Conservation (phyloP, 2,797 vertebrate species). For the Rousettus madagascariensis region DNA sequence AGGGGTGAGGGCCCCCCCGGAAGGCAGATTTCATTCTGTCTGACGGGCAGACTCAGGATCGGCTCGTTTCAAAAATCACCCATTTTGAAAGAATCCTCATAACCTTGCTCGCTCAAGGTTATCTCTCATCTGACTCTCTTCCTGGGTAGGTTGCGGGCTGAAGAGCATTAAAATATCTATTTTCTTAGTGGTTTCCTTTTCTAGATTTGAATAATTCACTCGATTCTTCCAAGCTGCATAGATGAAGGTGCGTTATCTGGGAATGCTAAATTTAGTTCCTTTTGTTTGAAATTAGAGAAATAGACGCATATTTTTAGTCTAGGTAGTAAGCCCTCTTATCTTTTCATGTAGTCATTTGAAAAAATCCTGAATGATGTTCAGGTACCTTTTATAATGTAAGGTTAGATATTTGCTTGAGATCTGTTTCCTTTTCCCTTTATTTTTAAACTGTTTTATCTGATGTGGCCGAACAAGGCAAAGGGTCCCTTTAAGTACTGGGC, state of each 20-base stretch:
- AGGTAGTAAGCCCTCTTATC: background rate
- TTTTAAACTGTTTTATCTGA: background rate
- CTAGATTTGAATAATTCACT: constrained; percentile 71
- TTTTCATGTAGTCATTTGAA: background rate
- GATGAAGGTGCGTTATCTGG: constrained; percentile 22
- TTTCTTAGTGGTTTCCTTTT: constrained; percentile 72
- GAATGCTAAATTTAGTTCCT: constrained; percentile 49
- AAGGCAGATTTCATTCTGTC: background rate
- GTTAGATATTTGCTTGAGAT: constrained; percentile 38
- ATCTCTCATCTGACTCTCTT: constrained; percentile 22
- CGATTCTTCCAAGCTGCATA: constrained; percentile 41
- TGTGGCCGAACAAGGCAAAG: background rate
- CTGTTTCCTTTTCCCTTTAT: constrained; percentile 2
- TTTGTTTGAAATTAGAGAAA: constrained; percentile 58
- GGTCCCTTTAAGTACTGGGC: background rate
- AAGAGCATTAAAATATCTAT: constrained; percentile 72
- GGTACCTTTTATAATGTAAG: background rate
- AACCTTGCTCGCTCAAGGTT: constrained; percentile 55
- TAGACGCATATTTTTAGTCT: background rate
- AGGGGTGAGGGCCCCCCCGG: no score
- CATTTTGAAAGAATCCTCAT: background rate
- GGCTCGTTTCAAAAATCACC: background rate
- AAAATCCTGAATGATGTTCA: constrained; percentile 19
- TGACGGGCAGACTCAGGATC: background rate
- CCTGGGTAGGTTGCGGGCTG: constrained; percentile 21